These are phyloP conservation scores for Mus spretus DNA, from an alignment of 2,797 vertebrate genomes.

Conservation along the genomic window DNA sequence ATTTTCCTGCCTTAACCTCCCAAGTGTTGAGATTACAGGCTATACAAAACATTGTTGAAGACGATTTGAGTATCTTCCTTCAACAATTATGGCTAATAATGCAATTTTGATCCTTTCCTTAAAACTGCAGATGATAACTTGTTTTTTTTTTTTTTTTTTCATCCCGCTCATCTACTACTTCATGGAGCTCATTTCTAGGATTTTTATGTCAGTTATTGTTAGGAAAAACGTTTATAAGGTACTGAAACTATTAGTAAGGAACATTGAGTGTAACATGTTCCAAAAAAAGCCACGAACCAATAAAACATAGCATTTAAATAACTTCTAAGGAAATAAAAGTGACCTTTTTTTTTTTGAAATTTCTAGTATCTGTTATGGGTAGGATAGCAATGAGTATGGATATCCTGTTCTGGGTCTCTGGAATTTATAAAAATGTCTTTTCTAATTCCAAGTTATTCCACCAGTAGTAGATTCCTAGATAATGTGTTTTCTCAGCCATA, in stretches of 20 bases:
- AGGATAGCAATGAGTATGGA: constrained; percentile 33
- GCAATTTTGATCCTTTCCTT: constrained; percentile 66
- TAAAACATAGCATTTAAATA: constrained; percentile 58
- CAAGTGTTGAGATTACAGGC: neutral
- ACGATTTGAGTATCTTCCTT: constrained; percentile 31
- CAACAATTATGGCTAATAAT: constrained; percentile 16
- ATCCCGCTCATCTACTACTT: constrained; percentile 42
- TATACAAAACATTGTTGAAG: constrained; percentile 34
- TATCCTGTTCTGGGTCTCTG: neutral
- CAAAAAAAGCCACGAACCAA: constrained; percentile 35
- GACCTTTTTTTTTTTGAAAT: constrained; percentile 72
- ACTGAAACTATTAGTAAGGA: constrained; percentile 29
- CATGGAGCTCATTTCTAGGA: constrained; percentile 8
- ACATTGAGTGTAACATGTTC: neutral
- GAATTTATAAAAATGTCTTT: constrained; percentile 47
- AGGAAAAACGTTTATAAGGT: constrained; percentile 39
- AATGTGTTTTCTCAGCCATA: constrained; percentile 49
- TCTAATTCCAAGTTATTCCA: constrained; percentile 45
- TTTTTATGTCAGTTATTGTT: constrained; percentile 41
- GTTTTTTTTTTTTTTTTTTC: constrained; percentile 9
- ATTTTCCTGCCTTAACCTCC: neutral
- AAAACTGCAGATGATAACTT: constrained; percentile 27
- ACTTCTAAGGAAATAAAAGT: constrained; percentile 43
- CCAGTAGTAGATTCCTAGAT: constrained; percentile 14
- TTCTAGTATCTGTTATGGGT: constrained; percentile 48